Evolutionary conservation across 2,797 vertebrate species (phyloP).

Genomic region (Antennarius maculatus): DNA sequence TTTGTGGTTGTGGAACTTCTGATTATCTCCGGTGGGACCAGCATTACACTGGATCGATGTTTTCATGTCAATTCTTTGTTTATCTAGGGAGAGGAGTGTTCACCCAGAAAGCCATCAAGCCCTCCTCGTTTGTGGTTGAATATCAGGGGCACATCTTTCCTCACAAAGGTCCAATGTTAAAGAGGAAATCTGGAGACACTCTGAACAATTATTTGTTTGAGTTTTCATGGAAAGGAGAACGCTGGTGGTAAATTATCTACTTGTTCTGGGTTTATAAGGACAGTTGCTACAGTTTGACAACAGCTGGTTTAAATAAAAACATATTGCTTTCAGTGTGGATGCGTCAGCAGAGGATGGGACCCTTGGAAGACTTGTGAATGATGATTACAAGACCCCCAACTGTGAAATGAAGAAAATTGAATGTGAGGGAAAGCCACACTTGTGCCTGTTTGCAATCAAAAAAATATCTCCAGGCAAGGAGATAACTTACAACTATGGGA

Average conservation of each 20-base stretch:
- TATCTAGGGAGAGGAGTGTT: constrained; percentile 51
- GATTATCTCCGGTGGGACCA: too few species aligned
- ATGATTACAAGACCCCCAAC: constrained; percentile 54
- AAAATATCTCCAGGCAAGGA: constrained; percentile 49
- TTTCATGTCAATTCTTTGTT: neutral
- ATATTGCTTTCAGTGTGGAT: constrained; percentile 42
- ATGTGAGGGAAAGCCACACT: constrained; percentile 47
- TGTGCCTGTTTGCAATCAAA: constrained; percentile 58
- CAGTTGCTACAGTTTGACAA: neutral
- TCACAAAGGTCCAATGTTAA: neutral
- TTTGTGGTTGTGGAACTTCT: too few species aligned
- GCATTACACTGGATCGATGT: neutral
- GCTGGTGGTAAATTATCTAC: constrained; percentile 45
- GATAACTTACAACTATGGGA: constrained; percentile 54
- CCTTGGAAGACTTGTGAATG: constrained; percentile 60
- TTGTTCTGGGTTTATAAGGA: neutral
- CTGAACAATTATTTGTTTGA: constrained; percentile 34
- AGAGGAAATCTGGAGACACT: neutral
- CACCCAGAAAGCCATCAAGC: constrained; percentile 38
- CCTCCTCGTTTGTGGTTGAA: constrained; percentile 52
- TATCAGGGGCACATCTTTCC: constrained; percentile 39
- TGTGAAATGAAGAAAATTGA: constrained; percentile 50
- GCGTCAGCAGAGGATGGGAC: constrained; percentile 31
- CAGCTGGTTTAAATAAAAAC: neutral
- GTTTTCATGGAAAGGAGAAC: constrained; percentile 49